Percentiles rank a stretch among this genome's conserved stretches.
These are phyloP conservation scores for Cerastis rubricosa DNA, from an alignment of 2,888 invertebrate species.

Conservation along the genomic window DNA sequence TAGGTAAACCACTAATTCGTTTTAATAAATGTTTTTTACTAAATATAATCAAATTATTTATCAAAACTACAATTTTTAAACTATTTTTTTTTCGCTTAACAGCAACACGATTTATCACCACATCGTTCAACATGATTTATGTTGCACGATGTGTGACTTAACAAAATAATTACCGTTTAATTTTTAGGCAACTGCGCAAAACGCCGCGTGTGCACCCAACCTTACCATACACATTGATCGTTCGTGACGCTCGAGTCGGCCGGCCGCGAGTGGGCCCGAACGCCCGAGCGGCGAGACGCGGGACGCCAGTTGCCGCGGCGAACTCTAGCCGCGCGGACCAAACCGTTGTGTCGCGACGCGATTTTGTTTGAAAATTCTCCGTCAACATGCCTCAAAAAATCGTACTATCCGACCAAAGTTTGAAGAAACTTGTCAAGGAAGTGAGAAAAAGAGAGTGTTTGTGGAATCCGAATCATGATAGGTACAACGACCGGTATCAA, in stretches of 20 bases:
- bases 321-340: conserved; percentile 66
- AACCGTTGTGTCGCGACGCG: conserved; percentile 62
- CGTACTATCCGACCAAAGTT: conserved; percentile 51
- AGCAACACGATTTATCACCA: too few relatives aligned
- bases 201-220: conserved; percentile 37
- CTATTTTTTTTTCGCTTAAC: too few relatives aligned
- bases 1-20: not conserved
- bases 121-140: not conserved
- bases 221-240: conserved; percentile 62
- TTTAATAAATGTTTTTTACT: not conserved
- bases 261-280: conserved; percentile 48
- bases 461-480: conserved; percentile 73
- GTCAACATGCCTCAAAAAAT: conserved; percentile 56
- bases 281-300: conserved; percentile 48
- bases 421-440: conserved; percentile 69
- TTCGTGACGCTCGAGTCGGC: conserved; percentile 53
- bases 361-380: conserved; percentile 44
- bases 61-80: too few relatives aligned
- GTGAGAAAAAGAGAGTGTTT: conserved; percentile 72
- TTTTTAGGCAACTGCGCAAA: conserved; percentile 3
- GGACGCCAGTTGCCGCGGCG: conserved; percentile 68
- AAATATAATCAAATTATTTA: too few relatives aligned
- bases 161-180: not conserved
- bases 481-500: conserved; percentile 72
- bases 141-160: too few relatives aligned